Evolutionary conservation across 2,888 invertebrate genomes (phyloP), one percentile per base, ranked within the genome.

Genomic region (Drosophila testacea): DNA sequence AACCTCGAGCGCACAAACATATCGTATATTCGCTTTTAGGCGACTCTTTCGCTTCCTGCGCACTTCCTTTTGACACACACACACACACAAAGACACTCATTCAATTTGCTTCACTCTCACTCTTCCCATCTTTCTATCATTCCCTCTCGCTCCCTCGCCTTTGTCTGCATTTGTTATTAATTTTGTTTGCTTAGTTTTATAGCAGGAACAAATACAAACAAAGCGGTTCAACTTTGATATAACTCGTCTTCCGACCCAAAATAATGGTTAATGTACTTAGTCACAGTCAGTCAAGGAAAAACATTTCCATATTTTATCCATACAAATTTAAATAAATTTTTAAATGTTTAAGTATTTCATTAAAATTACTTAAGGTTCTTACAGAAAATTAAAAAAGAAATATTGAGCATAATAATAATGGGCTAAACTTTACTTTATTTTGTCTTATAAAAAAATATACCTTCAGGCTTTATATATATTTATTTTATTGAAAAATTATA

Each of bases 191-290:
- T 39, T 57, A 55, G 62, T 69, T 83, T 83, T 79, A 77, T 65
- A 76, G 77, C 80, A 83, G 84, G 84, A 86, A 86, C 86, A 84
- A 85, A 85, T 67, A 83, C 55, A 74, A 74, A 60, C 72, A 70
- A 78, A 54, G 73, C 65, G 70, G 70, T 74, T 79, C 70, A 75
- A 66, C 73, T 64, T 60, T 48, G 60, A 56, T 70, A 56, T 10
- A 41, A 38, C 30, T 9, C 48, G 28, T 36, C 16, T 54, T 36
- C 36, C 48, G n/a, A 42, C 27, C 34, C 13, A 56, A 32, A 13
- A 38, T 36, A 32, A 34, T 50, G 36, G 11, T 0, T 55, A 51
- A 46, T 69, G 46, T 57, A 69, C 22, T 42, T 60, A 66, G 22
- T 22, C 22, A 22, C 22, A 22, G 22, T 22, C 22, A 22, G 22